Evolutionary conservation across 2,797 vertebrate species (phyloP).

Genomic region (Falco berigora): DNA sequence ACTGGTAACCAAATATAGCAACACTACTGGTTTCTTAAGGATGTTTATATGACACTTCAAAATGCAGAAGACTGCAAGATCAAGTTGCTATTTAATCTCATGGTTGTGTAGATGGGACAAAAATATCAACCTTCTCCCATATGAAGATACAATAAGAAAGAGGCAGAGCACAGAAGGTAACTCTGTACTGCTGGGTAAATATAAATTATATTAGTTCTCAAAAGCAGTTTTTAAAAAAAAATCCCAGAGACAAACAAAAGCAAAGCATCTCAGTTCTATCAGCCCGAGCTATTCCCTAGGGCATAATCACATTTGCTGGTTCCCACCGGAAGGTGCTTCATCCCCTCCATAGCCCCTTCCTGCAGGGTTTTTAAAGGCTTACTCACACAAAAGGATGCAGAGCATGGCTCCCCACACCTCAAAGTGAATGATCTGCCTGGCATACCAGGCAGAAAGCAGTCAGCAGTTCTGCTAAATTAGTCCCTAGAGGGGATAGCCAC

Average conservation of each 20-base stretch:
- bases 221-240: background rate
- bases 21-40: background rate
- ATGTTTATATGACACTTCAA: background rate
- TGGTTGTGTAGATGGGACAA: background rate
- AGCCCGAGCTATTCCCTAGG: background rate
- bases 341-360: background rate
- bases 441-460: background rate
- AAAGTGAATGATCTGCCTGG: background rate
- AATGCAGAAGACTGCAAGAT: background rate
- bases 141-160: background rate
- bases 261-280: background rate
- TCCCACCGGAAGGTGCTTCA: background rate
- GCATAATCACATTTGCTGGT: rapidly evolving
- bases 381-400: background rate
- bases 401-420: background rate
- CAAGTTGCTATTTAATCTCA: background rate
- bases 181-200: background rate
- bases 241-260: background rate
- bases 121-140: background rate
- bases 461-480: background rate
- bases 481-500: background rate
- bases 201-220: background rate
- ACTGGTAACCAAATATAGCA: background rate
- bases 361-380: background rate
- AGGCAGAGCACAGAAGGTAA: background rate